Conservation (phyloP, 2,113 vertebrate genomes). For the Corythornis madagascariensis region DNA sequence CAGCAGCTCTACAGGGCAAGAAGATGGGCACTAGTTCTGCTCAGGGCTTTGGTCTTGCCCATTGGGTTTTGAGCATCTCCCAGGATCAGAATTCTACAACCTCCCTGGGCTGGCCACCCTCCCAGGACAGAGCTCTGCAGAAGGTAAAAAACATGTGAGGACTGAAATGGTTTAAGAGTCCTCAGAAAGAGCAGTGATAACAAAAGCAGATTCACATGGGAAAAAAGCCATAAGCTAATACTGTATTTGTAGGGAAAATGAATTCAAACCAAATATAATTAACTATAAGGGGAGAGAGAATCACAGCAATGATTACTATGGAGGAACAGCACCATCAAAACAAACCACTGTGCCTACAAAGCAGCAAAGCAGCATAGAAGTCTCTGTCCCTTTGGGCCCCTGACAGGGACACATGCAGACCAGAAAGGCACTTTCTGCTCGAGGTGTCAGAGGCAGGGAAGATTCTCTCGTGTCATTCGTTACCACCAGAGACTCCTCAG, state of each 20-base stretch:
- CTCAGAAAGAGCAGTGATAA: neutral
- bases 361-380: neutral
- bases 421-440: neutral
- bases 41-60: neutral
- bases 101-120: neutral
- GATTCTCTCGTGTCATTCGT: rapidly evolving
- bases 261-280: neutral
- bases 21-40: neutral
- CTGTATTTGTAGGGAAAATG: neutral
- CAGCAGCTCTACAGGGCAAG: neutral
- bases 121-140: neutral
- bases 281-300: neutral
- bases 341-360: neutral
- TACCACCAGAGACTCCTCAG: neutral
- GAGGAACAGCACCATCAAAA: neutral
- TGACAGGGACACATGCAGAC: neutral
- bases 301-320: neutral
- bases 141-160: neutral
- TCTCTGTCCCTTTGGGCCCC: neutral
- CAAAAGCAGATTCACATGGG: neutral
- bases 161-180: neutral
- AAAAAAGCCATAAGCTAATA: neutral
- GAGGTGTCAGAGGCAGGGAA: neutral
- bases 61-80: neutral
- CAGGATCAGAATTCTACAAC: no score